Conservation (phyloP, 1,140 invertebrate genomes). For the Trachymyrmex cornetzi region DNA sequence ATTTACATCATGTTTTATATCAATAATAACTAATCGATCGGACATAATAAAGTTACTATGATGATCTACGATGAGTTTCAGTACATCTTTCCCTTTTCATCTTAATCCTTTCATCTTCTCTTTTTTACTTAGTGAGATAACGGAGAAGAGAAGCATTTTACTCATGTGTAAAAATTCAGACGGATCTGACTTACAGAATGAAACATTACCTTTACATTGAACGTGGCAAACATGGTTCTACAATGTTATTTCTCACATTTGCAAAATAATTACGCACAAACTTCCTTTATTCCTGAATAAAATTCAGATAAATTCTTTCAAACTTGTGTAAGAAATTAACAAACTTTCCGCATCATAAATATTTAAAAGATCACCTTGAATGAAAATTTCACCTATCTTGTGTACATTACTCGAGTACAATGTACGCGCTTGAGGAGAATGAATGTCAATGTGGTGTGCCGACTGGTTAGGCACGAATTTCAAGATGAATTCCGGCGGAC, state of each 20-base stretch:
- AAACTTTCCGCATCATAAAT: neutral
- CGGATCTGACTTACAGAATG: neutral
- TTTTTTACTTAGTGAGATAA: neutral
- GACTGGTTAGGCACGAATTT: conserved; percentile 73
- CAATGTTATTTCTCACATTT: conserved; percentile 22
- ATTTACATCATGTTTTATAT: neutral
- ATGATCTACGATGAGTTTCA: neutral
- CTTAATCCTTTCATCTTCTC: neutral
- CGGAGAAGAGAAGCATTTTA: neutral
- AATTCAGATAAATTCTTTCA: conserved; percentile 37
- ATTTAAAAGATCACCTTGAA: conserved; percentile 24
- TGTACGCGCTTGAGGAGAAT: neutral
- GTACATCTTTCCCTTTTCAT: neutral
- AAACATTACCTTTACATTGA: conserved; percentile 37
- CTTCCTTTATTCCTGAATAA: neutral
- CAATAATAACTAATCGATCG: neutral
- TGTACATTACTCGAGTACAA: conserved; percentile 3
- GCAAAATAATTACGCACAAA: conserved; percentile 22
- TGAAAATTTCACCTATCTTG: neutral
- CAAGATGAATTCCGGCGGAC: conserved; percentile 79
- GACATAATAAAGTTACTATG: neutral
- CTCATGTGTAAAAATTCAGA: neutral
- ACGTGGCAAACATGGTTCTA: conserved; percentile 8
- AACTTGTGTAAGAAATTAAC: neutral
- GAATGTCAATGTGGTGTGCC: conserved; percentile 18